Base-by-base conservation (phyloP, 2,113 vertebrate species). In the Elaphurus davidianus region DNA sequence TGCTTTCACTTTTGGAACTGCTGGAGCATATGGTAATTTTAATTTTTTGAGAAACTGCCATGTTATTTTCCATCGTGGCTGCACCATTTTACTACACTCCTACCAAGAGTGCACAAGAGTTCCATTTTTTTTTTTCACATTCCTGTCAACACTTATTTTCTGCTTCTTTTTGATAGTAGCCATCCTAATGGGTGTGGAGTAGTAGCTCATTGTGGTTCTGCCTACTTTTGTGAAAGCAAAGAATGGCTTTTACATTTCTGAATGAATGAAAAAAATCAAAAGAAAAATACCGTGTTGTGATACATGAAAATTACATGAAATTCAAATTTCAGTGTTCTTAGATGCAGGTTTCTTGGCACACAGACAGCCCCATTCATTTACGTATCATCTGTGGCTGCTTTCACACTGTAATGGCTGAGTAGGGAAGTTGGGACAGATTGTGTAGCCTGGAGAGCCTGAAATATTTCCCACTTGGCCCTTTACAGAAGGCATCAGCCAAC, bases 41-140 rank as follows among this genome's bases (percentile, higher is more conserved):
- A 88, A 9, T 14, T 14, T 3, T 88, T 64, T 21, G 28, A 8
- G 52, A 4, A 21, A 1, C 6, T 5, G 33, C 13, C 40, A 6
- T 7, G 7, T 2, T 50, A 6, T 36, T 82, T 43, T 62, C 23
- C 23, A 4, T 12, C 19, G 33, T 13, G 10, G 25, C 36, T 36
- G 6, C 7, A 10, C 11, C 52, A 12, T 45, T 45, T 81, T 27
- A 8, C 8, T 27, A 8, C 5, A 1, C 55, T 21, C 28, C 47
- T 1, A 0, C 33, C 50, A 25, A 19, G 6, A 33, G 23, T 6
- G 2, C n/a, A 12, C 6, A 45, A 50, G 83, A 19, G 7, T 16
- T 83, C 40, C 12, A 3, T 0, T 59, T 23, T 55, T 36, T 43
- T 36, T 8, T 40, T 25, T 40, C 67, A 3, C 1, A 3, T 36